Evolutionary conservation across 1,140 invertebrate genomes (phyloP).

Genomic region (Acromyrmex charruanus): DNA sequence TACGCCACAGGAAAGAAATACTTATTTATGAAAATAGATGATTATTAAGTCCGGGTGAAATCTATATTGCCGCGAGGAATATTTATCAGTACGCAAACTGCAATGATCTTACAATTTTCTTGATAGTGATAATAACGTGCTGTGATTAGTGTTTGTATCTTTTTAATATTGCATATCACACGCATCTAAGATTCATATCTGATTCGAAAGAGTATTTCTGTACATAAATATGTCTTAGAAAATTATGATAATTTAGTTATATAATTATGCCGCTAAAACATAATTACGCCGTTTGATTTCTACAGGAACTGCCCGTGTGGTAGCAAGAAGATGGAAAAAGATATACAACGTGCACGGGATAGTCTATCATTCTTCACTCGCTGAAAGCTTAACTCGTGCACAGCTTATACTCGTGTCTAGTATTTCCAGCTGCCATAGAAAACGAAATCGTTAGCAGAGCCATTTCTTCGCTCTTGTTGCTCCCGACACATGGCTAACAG

Average conservation of each 20-base stretch:
- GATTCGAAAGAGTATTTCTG: not conserved
- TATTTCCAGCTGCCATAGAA: constrained; percentile 64
- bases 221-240: constrained; percentile 34
- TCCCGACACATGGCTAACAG: constrained; percentile 62
- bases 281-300: not conserved
- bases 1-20: not conserved
- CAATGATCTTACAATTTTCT: constrained; percentile 22
- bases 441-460: constrained; percentile 68
- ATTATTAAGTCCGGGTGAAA: constrained; percentile 5
- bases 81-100: constrained; percentile 14
- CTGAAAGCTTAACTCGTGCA: constrained; percentile 58
- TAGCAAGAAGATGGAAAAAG: constrained; percentile 14
- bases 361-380: constrained; percentile 65
- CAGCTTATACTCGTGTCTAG: constrained; percentile 13
- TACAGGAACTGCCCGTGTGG: not conserved
- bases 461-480: constrained; percentile 50
- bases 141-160: not conserved
- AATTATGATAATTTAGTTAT: constrained; percentile 32
- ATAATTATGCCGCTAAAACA: constrained; percentile 13
- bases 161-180: constrained; percentile 35
- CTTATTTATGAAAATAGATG: constrained; percentile 27
- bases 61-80: constrained; percentile 16
- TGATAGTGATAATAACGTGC: not conserved
- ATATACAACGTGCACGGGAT: constrained; percentile 49
- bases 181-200: constrained; percentile 27